Evolutionary conservation across 1,140 invertebrate genomes (phyloP).

Genomic region (Pomacea maculata): DNA sequence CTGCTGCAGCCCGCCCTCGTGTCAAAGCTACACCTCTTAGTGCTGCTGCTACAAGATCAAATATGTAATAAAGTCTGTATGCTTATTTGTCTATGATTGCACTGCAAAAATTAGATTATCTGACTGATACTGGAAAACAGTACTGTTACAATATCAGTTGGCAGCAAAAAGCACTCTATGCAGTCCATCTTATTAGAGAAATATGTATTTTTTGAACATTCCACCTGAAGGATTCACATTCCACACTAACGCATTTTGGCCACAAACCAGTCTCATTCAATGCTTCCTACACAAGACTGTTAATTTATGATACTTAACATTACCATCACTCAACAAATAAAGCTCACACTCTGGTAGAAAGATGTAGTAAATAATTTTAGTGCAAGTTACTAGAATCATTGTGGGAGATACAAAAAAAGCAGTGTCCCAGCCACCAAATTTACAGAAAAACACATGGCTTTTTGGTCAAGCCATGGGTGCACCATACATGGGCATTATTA

Average conservation of each 20-base stretch:
- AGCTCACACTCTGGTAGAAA: conserved; percentile 16
- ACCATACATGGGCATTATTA: conserved; percentile 4
- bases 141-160: too few relatives aligned
- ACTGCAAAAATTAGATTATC: conserved; percentile 12
- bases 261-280: conserved; percentile 5
- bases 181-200: background rate
- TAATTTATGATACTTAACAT: conserved; percentile 8
- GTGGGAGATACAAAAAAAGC: conserved; percentile 3
- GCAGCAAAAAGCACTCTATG: conserved; percentile 23
- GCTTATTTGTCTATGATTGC: conserved; percentile 19
- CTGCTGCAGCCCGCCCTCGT: conserved; percentile 73
- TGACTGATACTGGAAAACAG: conserved; percentile 19
- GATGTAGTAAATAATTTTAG: conserved; percentile 9
- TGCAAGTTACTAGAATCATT: conserved; percentile 14
- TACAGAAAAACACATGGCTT: background rate
- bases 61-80: conserved; percentile 32
- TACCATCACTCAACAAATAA: conserved; percentile 11
- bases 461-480: background rate
- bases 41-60: conserved; percentile 72
- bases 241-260: conserved; percentile 5
- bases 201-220: conserved; percentile 13
- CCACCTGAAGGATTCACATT: conserved; percentile 19
- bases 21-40: conserved; percentile 76
- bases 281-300: conserved; percentile 20
- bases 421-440: background rate